Conservation (phyloP, 1,140 invertebrate genomes). For the Stratiolaelaps scimitus region DNA sequence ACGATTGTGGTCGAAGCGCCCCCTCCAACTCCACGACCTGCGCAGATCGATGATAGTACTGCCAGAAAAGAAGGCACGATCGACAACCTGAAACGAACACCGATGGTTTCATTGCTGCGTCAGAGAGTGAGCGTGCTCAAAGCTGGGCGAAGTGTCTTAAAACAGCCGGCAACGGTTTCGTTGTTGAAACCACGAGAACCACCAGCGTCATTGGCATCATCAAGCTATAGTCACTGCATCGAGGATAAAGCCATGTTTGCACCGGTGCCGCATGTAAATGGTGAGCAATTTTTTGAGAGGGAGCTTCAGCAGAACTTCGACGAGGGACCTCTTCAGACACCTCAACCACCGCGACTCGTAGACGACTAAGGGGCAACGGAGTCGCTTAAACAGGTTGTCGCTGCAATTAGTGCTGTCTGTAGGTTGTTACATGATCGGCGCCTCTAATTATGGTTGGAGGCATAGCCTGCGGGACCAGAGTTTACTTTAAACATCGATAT, state of each 20-base stretch:
- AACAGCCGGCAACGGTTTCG: neutral
- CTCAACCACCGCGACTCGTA: neutral
- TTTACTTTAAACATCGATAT: too few species aligned
- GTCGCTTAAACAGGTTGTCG: too few species aligned
- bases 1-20: conserved; percentile 5
- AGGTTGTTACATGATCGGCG: too few species aligned
- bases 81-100: too few species aligned
- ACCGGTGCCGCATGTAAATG: neutral
- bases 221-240: too few species aligned
- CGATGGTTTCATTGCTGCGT: too few species aligned
- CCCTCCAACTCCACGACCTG: conserved; percentile 6
- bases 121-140: too few species aligned
- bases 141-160: too few species aligned
- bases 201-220: neutral
- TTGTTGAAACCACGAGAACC: conserved; percentile 17
- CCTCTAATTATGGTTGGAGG: too few species aligned
- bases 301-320: neutral
- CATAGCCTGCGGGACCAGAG: too few species aligned
- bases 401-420: too few species aligned
- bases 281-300: neutral
- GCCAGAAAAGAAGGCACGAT: neutral
- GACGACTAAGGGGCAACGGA: neutral
- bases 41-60: neutral
- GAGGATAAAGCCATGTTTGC: too few species aligned
- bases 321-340: conserved; percentile 10